Evolutionary conservation across 2,888 invertebrate species (phyloP).

Genomic region (Fragum fragum): DNA sequence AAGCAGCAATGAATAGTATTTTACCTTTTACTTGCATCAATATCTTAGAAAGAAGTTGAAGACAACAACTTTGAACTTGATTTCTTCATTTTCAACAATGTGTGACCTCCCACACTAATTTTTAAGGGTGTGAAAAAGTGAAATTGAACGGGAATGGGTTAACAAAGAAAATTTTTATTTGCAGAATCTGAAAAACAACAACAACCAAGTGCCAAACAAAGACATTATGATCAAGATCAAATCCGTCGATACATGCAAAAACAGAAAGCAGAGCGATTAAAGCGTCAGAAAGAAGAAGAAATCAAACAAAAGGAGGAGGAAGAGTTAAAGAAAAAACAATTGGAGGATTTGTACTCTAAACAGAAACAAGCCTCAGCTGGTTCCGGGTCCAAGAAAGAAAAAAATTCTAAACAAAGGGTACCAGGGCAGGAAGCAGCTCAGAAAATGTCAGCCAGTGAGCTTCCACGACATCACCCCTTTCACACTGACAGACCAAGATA

Average conservation of each 20-base stretch:
- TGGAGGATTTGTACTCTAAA: conserved; percentile 76
- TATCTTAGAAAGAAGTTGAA: too few relatives aligned
- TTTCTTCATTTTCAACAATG: too few relatives aligned
- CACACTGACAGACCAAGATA: conserved; percentile 58
- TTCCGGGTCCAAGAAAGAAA: conserved; percentile 57
- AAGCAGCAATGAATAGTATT: too few relatives aligned
- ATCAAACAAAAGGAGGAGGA: conserved; percentile 83
- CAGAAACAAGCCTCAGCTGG: conserved; percentile 69
- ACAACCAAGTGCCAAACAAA: conserved; percentile 76
- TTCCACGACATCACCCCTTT: conserved; percentile 68
- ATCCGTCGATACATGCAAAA: conserved; percentile 89
- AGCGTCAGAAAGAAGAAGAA: conserved; percentile 86
- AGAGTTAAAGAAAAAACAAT: conserved; percentile 85
- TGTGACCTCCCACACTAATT: too few relatives aligned
- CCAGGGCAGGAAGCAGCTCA: conserved; percentile 39
- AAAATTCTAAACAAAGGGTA: conserved; percentile 32
- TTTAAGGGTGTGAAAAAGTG: too few relatives aligned
- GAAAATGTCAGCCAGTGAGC: conserved; percentile 50
- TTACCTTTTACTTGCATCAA: too few relatives aligned
- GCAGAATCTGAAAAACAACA: conserved; percentile 75
- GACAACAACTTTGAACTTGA: too few relatives aligned
- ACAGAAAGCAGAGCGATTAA: conserved; percentile 88
- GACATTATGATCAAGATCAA: conserved; percentile 90
- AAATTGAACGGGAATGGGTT: too few relatives aligned
- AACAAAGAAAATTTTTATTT: background rate